Percentiles rank a stretch among this genome's conserved stretches.
These are phyloP conservation scores for Falco concolor DNA, from an alignment of 2,797 vertebrate species.

Conservation along the genomic window DNA sequence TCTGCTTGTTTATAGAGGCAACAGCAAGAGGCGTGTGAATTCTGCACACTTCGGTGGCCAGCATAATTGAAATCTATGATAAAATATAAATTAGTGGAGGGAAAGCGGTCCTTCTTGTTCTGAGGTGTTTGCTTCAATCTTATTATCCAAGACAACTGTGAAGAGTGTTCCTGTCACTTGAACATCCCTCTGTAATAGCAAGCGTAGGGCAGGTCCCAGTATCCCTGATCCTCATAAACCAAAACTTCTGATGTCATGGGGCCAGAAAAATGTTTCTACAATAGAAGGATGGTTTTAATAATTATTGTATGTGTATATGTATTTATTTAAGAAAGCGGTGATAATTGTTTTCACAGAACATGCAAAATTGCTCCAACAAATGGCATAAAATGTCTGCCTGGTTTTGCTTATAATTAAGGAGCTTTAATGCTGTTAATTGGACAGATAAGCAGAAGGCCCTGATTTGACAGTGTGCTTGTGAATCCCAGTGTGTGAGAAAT, in stretches of 20 bases:
- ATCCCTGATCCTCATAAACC: neutral
- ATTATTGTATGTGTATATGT: rapidly evolving
- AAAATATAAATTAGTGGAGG: neutral
- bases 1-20: neutral
- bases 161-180: neutral
- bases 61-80: neutral
- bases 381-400: neutral
- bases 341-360: neutral
- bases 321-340: neutral
- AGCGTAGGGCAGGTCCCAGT: rapidly evolving
- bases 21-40: neutral
- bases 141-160: neutral
- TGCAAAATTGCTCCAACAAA: neutral
- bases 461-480: neutral
- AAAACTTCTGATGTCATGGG: neutral
- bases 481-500: neutral
- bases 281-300: neutral
- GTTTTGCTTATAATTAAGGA: neutral
- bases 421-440: neutral
- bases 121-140: neutral
- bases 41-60: neutral
- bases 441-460: neutral
- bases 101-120: neutral
- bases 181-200: neutral
- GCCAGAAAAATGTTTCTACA: neutral